Evolutionary conservation across 2,888 invertebrate species (phyloP).

Genomic region (Automeris io): DNA sequence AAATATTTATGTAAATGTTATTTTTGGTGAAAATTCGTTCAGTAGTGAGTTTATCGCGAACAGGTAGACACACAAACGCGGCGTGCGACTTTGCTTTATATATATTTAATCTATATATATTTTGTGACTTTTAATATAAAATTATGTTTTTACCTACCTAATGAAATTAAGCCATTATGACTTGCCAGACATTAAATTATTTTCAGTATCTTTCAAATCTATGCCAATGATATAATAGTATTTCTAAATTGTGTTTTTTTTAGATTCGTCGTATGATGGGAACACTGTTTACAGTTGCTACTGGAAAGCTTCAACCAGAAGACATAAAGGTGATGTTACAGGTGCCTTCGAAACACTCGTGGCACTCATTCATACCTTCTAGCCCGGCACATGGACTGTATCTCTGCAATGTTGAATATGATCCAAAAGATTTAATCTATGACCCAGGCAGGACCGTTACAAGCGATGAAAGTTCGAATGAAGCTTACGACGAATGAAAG

Average conservation of each 20-base stretch:
- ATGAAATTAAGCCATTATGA: no score
- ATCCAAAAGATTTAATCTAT: conserved; percentile 73
- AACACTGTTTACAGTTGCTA: conserved; percentile 79
- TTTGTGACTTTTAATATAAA: no score
- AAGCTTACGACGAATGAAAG: conserved; percentile 21
- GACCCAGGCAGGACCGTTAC: conserved; percentile 13
- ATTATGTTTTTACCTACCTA: no score
- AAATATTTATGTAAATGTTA: no score
- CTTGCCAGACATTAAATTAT: no score
- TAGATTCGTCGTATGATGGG: conserved; percentile 89
- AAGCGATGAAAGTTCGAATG: conserved; percentile 11
- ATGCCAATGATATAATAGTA: neutral
- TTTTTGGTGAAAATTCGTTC: no score
- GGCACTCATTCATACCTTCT: conserved; percentile 69
- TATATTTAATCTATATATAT: no score
- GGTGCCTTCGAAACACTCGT: conserved; percentile 83
- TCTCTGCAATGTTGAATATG: conserved; percentile 83
- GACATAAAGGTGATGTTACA: conserved; percentile 87
- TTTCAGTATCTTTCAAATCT: no score
- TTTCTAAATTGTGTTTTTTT: conserved; percentile 18
- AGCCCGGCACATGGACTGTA: conserved; percentile 84
- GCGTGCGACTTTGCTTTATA: no score
- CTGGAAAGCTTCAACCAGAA: conserved; percentile 76
- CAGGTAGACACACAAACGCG: no score
- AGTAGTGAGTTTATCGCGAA: no score